These are phyloP conservation scores for Streblospio benedicti DNA, from an alignment of 1,140 invertebrate genomes.

Conservation along the genomic window DNA sequence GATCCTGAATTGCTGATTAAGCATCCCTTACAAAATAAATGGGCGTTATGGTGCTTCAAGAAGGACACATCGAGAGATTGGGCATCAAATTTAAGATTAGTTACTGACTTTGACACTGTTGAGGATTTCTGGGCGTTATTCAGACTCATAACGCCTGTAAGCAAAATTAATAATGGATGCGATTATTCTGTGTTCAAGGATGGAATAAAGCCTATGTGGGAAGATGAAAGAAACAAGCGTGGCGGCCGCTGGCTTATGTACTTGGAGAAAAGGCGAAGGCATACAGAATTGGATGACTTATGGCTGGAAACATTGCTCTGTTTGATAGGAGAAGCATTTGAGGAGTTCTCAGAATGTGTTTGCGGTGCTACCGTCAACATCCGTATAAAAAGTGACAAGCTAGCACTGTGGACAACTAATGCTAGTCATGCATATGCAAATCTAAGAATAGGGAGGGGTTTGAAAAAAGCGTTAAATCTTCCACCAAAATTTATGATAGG, in stretches of 20 bases:
- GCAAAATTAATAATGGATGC: conserved; percentile 75
- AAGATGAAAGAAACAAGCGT: conserved; percentile 79
- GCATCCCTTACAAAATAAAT: conserved; percentile 88
- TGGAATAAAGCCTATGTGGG: conserved; percentile 96
- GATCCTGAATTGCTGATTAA: conserved; percentile 61
- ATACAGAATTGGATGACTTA: conserved; percentile 74
- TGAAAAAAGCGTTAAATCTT: conserved; percentile 74
- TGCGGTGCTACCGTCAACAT: conserved; percentile 87
- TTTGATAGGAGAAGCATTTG: conserved; percentile 86
- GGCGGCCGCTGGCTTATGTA: conserved; percentile 92
- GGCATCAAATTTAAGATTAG: conserved; percentile 88
- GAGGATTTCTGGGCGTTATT: conserved; percentile 99
- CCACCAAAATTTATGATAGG: conserved; percentile 57
- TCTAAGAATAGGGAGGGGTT: conserved; percentile 50
- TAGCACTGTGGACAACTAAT: conserved; percentile 82
- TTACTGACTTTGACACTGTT: conserved; percentile 87
- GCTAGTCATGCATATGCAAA: conserved; percentile 61
- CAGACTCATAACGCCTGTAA: conserved; percentile 89
- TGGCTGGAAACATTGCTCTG: conserved; percentile 92
- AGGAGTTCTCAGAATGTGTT: conserved; percentile 74
- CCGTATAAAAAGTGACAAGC: conserved; percentile 76
- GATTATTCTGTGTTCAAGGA: conserved; percentile 94
- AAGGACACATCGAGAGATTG: conserved; percentile 78
- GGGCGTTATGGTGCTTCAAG: conserved; percentile 97
- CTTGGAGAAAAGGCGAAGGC: conserved; percentile 72